Conservation (phyloP, 30 jellyfish, hydroid and myxozoan species). For the Turritopsis dohrnii region DNA sequence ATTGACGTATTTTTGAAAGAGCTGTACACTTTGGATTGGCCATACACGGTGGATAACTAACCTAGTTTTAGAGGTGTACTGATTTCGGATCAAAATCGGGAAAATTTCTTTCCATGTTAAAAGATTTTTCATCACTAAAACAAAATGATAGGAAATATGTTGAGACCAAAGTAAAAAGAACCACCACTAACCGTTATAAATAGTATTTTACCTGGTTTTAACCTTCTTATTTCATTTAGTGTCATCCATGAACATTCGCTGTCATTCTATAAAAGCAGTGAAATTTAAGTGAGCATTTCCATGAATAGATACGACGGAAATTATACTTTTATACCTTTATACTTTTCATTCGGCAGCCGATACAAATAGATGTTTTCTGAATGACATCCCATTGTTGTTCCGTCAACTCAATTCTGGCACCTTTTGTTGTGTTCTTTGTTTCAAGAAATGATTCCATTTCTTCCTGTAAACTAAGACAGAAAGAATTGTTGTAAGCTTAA, state of each 20-base stretch:
- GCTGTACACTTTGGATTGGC: background rate
- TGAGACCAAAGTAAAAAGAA: too few species aligned
- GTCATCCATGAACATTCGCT: background rate
- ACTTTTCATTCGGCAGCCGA: constrained; percentile 1
- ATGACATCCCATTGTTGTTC: background rate
- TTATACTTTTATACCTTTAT: background rate
- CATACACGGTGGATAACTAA: background rate
- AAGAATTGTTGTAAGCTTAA: background rate
- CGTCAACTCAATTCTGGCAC: background rate
- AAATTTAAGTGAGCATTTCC: too few species aligned
- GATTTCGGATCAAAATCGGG: background rate
- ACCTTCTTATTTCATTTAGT: background rate
- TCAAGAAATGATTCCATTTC: background rate
- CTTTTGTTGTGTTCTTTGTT: background rate
- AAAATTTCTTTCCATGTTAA: background rate
- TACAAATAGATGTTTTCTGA: background rate
- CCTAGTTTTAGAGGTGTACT: background rate
- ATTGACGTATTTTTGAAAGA: too few species aligned
- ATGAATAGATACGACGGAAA: too few species aligned
- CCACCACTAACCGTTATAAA: too few species aligned
- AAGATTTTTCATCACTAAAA: background rate
- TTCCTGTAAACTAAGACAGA: background rate
- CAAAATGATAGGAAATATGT: background rate
- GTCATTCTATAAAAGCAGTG: background rate
- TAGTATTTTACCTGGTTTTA: constrained; percentile 16